These are phyloP conservation scores for Rhynchonycteris naso DNA, from an alignment of 2,797 vertebrate species.

Conservation along the genomic window DNA sequence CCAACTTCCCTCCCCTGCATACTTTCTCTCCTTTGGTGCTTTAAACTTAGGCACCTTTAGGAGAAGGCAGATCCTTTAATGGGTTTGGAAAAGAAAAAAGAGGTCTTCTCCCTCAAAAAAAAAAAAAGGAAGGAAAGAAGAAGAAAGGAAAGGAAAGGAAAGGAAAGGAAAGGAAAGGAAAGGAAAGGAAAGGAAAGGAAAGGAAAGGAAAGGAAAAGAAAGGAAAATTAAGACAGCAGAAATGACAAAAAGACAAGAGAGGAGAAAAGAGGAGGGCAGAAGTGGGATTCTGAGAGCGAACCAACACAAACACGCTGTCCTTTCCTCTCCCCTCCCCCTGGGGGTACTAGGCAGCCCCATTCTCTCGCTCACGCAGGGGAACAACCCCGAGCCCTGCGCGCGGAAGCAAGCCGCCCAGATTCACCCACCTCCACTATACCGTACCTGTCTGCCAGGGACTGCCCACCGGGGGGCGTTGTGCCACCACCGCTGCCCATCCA, in stretches of 20 bases:
- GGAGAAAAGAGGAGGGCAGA: background rate
- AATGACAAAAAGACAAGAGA: no score
- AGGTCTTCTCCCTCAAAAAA: background rate
- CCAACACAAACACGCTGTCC: background rate
- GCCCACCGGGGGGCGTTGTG: constrained; percentile 62
- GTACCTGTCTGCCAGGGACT: constrained; percentile 75
- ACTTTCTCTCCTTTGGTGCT: background rate
- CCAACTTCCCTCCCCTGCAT: background rate
- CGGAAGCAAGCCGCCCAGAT: background rate
- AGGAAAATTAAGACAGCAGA: no score
- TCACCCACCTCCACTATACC: background rate
- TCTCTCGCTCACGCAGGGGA: background rate
- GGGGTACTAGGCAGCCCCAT: background rate
- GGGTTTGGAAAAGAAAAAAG: background rate
- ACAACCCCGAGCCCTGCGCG: background rate
- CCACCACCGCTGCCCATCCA: constrained; percentile 8
- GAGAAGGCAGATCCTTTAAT: background rate
- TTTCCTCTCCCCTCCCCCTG: background rate
- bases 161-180: background rate
- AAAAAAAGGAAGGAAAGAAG: no score
- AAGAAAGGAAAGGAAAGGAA: background rate
- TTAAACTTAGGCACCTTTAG: background rate
- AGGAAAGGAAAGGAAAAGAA: background rate
- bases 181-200: background rate
- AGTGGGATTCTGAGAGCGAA: background rate